Percentiles rank a stretch among this genome's conserved stretches.
Conservation (phyloP, 92 coral and sea anemone species). For the Bergia sp. region DNA sequence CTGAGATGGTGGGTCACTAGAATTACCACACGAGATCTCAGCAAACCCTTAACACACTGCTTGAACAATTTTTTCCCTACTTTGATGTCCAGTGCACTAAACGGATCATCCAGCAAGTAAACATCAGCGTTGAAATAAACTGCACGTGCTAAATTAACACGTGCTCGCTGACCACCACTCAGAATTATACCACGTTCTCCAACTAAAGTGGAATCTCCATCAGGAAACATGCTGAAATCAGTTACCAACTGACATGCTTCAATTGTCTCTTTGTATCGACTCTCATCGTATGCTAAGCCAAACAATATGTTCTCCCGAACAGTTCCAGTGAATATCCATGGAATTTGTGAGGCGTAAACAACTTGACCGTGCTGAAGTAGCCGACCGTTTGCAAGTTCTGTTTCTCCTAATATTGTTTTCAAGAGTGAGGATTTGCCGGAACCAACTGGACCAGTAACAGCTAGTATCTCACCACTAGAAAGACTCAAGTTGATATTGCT, state of each 20-base stretch:
- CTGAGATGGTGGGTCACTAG: conserved; percentile 40
- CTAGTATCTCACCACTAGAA: conserved; percentile 28
- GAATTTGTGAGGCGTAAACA: conserved; percentile 32
- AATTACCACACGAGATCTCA: conserved; percentile 17
- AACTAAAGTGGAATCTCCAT: conserved; percentile 20
- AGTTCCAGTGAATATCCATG: conserved; percentile 45
- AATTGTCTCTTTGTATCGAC: conserved; percentile 27
- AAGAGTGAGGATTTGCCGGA: conserved; percentile 39
- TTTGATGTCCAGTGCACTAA: conserved; percentile 35
- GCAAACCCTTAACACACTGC: conserved; percentile 26
- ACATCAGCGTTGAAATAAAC: conserved; percentile 38
- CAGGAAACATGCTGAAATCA: conserved; percentile 31
- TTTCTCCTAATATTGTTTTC: conserved; percentile 38
- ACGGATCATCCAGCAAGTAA: conserved; percentile 34
- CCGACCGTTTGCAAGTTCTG: conserved; percentile 19
- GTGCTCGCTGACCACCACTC: conserved; percentile 47
- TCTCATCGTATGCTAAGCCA: conserved; percentile 31
- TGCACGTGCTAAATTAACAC: conserved; percentile 39
- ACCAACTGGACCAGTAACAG: conserved; percentile 40
- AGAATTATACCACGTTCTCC: conserved; percentile 43
- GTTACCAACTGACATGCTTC: conserved; percentile 29
- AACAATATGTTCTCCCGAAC: conserved; percentile 34
- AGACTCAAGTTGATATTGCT: conserved; percentile 13
- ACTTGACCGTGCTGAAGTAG: conserved; percentile 22
- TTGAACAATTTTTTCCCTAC: conserved; percentile 21